Base-by-base conservation (phyloP, 1,140 invertebrate species). In the Lasioglossum albipes region DNA sequence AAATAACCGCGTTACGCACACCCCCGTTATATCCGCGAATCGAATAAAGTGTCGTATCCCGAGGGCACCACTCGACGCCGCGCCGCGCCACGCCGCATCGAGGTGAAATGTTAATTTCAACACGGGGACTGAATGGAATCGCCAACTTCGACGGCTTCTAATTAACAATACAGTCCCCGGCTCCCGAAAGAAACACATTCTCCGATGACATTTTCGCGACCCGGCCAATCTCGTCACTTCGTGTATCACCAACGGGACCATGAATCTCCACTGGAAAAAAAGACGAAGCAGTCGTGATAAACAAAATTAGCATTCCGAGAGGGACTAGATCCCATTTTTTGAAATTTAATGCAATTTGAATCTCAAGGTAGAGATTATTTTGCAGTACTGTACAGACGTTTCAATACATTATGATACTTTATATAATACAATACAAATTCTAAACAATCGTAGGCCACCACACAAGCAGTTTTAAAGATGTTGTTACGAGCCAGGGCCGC, bases 21-120 rank as follows among this genome's bases (percentile, higher is more conserved):
- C 27, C 13, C 27, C 27, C 2, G 27, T 31, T 6, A 3, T 27
- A 54, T 62, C 5, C 45, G 31, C 6, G 49, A 66, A 79, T 65
- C 62, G 20, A 66, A 73, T 27, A 27, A 73, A 64, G 22, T 45
- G 42, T 27, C 42, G 27, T 22, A n/a, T 76, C 73, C 66, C 79
- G 54, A 10, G 72, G 65, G 57, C n/a, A 27, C 10, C 22, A 42
- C 36, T 57, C 31, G 45, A 16, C 9, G 2, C 16, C 13, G 13
- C 27, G 27, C 27, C 27, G 27, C 27, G 27, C 27, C 27, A 1
- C 27, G 12, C 45, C 45, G 45, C 45, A 16, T 1, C 52, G 52
- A 2, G 2, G 68, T 18, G 27, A 78, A 66, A 77, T 62, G 69
- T 66, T 67, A 66, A 68, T 75, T 75, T 72, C 67, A n/a, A 10